Conservation (phyloP, 2,888 invertebrate genomes). For the Synanthedon myopaeformis region DNA sequence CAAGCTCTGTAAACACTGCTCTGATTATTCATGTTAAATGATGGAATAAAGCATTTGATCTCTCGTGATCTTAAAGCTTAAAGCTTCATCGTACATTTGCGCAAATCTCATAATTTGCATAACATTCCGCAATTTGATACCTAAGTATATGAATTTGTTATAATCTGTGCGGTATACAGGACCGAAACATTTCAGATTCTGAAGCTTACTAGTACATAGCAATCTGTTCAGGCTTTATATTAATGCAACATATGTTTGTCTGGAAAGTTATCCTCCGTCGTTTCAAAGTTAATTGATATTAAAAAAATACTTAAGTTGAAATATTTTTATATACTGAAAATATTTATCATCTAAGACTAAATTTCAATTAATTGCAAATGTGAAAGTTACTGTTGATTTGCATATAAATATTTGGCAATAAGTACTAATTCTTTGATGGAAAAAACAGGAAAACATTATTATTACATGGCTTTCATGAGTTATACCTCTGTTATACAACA, state of each 20-base stretch:
- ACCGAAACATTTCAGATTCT: too few species aligned
- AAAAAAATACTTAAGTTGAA: neutral
- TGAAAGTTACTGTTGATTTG: too few species aligned
- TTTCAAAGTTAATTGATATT: neutral
- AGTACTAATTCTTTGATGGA: too few species aligned
- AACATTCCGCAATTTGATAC: conserved; percentile 34
- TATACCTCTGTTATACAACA: neutral
- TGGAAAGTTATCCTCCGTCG: conserved; percentile 7
- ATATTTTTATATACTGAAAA: too few species aligned
- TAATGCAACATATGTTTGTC: conserved; percentile 6
- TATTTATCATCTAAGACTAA: too few species aligned
- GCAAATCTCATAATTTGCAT: conserved; percentile 43
- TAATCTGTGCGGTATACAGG: too few species aligned
- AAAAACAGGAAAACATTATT: too few species aligned
- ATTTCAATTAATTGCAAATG: too few species aligned
- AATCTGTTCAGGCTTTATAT: neutral
- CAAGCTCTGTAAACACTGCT: too few species aligned
- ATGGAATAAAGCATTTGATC: conserved; percentile 8
- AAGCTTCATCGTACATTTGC: conserved; percentile 25
- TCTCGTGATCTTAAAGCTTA: conserved; percentile 19
- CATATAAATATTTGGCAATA: too few species aligned
- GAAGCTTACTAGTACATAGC: neutral
- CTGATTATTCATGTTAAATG: too few species aligned
- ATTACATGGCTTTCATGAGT: neutral
- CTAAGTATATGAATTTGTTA: conserved; percentile 25